Evolutionary conservation across 2,113 vertebrate species (phyloP).

Genomic region (Rhineura floridana): DNA sequence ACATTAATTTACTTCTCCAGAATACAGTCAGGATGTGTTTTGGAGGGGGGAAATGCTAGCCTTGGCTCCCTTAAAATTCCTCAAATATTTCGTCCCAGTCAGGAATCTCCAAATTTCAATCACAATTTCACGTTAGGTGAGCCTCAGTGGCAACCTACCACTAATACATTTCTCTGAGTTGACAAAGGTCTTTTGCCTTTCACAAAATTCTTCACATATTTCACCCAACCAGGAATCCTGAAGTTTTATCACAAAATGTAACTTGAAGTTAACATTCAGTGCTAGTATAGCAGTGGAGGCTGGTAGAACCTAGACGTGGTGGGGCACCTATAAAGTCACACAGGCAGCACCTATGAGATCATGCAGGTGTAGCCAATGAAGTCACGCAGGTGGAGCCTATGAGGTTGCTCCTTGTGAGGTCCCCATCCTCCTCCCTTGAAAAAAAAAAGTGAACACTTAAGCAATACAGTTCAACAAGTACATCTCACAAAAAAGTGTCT

Average conservation of each 20-base stretch:
- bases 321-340: no score
- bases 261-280: neutral
- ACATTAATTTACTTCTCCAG: neutral
- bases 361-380: no score
- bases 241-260: neutral
- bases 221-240: neutral
- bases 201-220: neutral
- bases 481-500: no score
- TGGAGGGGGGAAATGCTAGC: neutral
- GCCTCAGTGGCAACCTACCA: neutral
- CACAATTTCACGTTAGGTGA: neutral
- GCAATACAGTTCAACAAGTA: no score
- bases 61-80: neutral
- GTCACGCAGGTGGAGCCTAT: no score
- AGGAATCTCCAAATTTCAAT: neutral
- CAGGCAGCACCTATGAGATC: no score
- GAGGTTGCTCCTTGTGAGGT: no score
- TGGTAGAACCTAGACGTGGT: no score
- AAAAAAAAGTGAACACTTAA: no score
- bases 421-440: no score
- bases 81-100: neutral
- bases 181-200: neutral
- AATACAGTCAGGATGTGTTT: neutral
- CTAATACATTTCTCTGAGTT: neutral
- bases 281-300: no score